A percentile compares a stretch with the other conserved stretches of the same genome.
Evolutionary conservation across 1,140 invertebrate species (phyloP).

Genomic region (Drosophila watanabei): DNA sequence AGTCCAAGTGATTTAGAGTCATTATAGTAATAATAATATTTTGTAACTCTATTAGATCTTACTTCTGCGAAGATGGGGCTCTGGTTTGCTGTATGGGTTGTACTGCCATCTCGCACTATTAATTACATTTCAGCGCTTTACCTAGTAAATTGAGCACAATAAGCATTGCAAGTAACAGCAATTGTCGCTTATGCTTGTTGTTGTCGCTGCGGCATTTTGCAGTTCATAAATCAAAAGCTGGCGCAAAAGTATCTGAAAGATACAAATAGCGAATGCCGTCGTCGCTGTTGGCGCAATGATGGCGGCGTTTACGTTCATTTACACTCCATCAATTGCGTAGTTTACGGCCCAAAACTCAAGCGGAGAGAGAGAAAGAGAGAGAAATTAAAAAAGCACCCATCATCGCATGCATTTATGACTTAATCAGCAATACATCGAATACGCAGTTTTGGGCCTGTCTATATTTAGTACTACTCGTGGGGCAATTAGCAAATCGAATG

Average conservation of each 20-base stretch:
- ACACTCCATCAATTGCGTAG: constrained; percentile 58
- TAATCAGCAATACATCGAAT: constrained; percentile 12
- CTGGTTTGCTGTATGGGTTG: constrained; percentile 1
- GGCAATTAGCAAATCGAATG: constrained; percentile 37
- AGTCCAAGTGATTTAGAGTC: background rate
- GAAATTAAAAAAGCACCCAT: constrained; percentile 8
- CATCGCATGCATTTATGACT: constrained; percentile 23
- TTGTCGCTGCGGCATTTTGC: constrained; percentile 33
- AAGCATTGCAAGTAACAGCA: constrained; percentile 51
- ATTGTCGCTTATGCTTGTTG: constrained; percentile 33
- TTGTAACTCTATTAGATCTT: background rate
- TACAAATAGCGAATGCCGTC: constrained; percentile 65
- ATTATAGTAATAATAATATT: background rate
- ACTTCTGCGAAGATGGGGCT: background rate
- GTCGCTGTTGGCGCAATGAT: constrained; percentile 18
- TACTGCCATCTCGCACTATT: constrained; percentile 38
- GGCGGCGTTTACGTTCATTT: constrained; percentile 33
- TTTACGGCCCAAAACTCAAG: constrained; percentile 43
- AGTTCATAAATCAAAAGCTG: constrained; percentile 68
- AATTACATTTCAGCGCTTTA: constrained; percentile 47
- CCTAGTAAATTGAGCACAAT: constrained; percentile 57
- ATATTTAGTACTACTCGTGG: constrained; percentile 31
- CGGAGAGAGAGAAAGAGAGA: background rate
- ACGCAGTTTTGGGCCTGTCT: constrained; percentile 32
- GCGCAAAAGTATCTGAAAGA: constrained; percentile 72